phyloP scores from a whole-genome alignment of 2,113 vertebrate genomes.

The Scytalopus superciliaris region DNA sequence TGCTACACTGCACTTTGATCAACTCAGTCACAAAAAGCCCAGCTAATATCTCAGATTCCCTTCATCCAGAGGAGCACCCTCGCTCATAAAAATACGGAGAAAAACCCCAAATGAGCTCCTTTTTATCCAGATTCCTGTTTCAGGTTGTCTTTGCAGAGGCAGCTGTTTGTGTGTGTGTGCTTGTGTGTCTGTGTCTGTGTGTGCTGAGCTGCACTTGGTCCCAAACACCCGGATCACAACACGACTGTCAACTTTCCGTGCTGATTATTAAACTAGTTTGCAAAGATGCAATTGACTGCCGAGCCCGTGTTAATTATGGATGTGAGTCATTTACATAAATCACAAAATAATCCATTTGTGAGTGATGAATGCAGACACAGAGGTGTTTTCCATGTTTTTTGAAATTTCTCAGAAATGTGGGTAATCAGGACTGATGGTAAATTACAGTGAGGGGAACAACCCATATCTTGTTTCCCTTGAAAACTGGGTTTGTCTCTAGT shows the following conservation, averaged over 20 bases:
- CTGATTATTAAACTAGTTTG: background rate
- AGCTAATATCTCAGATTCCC: background rate
- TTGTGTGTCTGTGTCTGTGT: background rate
- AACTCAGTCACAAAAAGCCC: background rate
- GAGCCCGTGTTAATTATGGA: constrained; percentile 18
- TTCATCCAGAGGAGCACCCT: background rate
- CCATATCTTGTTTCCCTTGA: background rate
- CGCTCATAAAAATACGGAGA: background rate
- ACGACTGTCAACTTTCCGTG: background rate
- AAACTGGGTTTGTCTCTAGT: fast-evolving
- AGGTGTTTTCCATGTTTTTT: background rate
- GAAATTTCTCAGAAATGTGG: background rate
- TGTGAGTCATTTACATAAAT: background rate
- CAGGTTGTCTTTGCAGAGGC: background rate
- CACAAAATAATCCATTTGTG: background rate
- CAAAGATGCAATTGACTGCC: constrained; percentile 13
- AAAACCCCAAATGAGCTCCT: fast-evolving
- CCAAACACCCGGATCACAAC: background rate
- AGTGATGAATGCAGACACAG: background rate
- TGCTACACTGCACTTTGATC: background rate
- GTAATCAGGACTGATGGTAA: background rate
- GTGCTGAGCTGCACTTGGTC: background rate
- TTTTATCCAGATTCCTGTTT: background rate
- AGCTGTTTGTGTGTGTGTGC: no score
- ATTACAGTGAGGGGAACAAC: background rate